Conservation (phyloP, 2,113 vertebrate species). For the Otis tarda region DNA sequence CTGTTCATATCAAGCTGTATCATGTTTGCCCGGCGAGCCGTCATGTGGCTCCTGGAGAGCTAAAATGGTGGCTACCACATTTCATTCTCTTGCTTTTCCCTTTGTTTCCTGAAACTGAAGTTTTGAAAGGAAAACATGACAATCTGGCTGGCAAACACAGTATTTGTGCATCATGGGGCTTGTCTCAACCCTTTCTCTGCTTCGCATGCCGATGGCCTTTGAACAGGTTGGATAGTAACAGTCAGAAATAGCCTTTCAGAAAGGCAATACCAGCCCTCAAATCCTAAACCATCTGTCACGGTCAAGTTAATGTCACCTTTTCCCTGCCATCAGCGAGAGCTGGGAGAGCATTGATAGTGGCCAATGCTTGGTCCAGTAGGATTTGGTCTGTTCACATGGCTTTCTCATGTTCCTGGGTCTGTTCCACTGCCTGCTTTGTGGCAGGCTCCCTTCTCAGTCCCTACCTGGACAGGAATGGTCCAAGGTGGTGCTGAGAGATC, state of each 20-base stretch:
- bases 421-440: not conserved
- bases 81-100: not conserved
- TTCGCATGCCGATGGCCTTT: not conserved
- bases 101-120: not conserved
- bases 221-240: not conserved
- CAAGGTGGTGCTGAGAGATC: not conserved
- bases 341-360: not conserved
- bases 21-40: not conserved
- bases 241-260: not conserved
- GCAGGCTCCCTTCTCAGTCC: not conserved
- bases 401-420: not conserved
- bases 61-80: not conserved
- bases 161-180: not conserved
- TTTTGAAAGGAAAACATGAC: not conserved
- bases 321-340: not conserved
- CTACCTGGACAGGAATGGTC: not conserved
- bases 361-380: not conserved
- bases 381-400: not conserved
- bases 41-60: not conserved
- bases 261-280: not conserved
- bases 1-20: not conserved
- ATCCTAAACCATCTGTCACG: not conserved
- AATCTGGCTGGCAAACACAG: not conserved
- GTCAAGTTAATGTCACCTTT: not conserved
- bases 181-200: not conserved